Percentiles rank a stretch among this genome's conserved stretches.
Conservation (phyloP, 2,797 vertebrate genomes). For the Salmo trutta region DNA sequence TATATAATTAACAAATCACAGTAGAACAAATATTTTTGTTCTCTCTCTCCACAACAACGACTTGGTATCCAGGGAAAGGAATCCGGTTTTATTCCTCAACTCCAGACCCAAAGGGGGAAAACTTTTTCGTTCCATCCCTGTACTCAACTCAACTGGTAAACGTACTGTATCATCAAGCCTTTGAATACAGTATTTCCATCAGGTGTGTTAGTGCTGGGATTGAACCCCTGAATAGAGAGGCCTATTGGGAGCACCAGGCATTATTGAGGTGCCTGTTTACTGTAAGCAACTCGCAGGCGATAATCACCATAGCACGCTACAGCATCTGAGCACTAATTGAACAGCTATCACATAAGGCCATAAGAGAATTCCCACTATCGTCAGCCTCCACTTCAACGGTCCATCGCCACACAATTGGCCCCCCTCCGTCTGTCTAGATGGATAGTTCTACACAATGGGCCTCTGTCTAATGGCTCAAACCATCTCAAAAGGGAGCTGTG, state of each 20-base stretch:
- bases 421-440: slow-evolving; percentile 35
- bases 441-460: slow-evolving; percentile 62
- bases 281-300: not conserved
- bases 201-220: not conserved
- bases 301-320: slow-evolving; percentile 11
- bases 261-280: slow-evolving; percentile 44
- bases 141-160: no score
- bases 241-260: slow-evolving; percentile 22
- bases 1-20: not conserved
- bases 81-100: not conserved
- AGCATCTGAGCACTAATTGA: slow-evolving; percentile 22
- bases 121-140: no score
- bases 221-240: slow-evolving; percentile 1
- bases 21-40: slow-evolving; percentile 2
- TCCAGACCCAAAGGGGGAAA: no score
- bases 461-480: slow-evolving; percentile 54
- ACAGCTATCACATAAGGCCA: slow-evolving; percentile 41
- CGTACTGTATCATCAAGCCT: no score
- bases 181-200: not conserved
- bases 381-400: slow-evolving; percentile 42
- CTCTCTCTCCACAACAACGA: not conserved
- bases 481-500: slow-evolving; percentile 52
- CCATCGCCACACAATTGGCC: slow-evolving; percentile 29
- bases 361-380: slow-evolving; percentile 51
- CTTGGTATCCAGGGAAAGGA: not conserved